Conservation (phyloP, 37 sponge, comb jelly and placozoan species). For the Haliclona indistincta region DNA sequence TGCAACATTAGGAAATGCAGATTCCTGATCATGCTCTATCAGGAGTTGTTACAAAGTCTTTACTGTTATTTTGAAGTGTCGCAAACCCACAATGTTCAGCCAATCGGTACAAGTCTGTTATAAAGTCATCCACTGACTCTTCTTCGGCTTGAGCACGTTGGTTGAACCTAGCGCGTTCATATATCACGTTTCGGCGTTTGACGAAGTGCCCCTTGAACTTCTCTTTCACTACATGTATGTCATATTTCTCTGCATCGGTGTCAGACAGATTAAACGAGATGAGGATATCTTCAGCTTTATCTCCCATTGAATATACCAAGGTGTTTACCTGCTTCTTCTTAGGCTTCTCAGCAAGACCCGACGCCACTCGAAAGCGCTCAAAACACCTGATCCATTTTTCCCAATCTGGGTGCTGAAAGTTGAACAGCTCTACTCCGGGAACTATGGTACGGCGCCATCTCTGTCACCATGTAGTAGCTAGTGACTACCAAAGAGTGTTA, state of each 20-base stretch:
- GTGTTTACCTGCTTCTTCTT: slow-evolving; percentile 40
- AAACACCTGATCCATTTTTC: slow-evolving; percentile 34
- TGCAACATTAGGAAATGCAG: slow-evolving; percentile 31
- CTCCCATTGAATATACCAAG: slow-evolving; percentile 41
- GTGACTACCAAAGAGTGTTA: too few relatives aligned
- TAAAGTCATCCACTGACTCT: slow-evolving; percentile 44
- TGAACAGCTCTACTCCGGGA: too few relatives aligned
- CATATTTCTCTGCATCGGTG: slow-evolving; percentile 30
- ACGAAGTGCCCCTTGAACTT: slow-evolving; percentile 42
- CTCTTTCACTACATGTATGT: slow-evolving; percentile 13
- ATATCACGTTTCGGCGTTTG: slow-evolving; percentile 39
- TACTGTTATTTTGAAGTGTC: neutral
- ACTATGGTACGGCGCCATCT: too few relatives aligned
- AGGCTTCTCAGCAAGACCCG: slow-evolving; percentile 30
- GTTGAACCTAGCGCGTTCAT: slow-evolving; percentile 53
- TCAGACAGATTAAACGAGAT: slow-evolving; percentile 25
- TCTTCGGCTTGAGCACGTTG: slow-evolving; percentile 34
- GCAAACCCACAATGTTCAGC: slow-evolving; percentile 43
- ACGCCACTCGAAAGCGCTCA: slow-evolving; percentile 33
- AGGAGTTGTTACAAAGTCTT: slow-evolving; percentile 10
- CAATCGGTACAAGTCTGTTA: slow-evolving; percentile 32
- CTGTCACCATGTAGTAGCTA: too few relatives aligned
- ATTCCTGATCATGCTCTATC: slow-evolving; percentile 15
- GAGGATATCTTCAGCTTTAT: too few relatives aligned
- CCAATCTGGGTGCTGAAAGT: too few relatives aligned